Base-by-base conservation (phyloP, 2,113 vertebrate genomes). In the Thunnus maccoyii region DNA sequence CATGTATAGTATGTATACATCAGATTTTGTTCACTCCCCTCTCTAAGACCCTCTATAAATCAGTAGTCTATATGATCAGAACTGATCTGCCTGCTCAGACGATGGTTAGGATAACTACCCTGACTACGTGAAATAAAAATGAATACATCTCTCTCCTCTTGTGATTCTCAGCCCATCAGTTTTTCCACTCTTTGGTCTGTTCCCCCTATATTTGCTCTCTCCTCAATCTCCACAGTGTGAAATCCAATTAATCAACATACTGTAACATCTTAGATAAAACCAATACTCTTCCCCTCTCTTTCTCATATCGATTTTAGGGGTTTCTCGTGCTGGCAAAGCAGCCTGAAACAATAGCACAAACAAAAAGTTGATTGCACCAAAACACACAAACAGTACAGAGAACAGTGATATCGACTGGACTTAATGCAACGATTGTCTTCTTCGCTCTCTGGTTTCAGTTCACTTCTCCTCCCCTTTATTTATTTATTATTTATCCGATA, bases 201-300 rank as follows among this genome's bases (percentile, higher is more conserved):
- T 6, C 36, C 36, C 72, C 57, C 55, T 79, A 71, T 57, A 3
- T 76, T 82, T 74, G 73, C 67, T 84, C 60, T 70, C 74, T 78
- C 61, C 76, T 82, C 80, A 65, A 73, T 84, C 85, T 81, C 82
- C 32, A 76, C 63, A 55, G 77, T 78, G 85, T 80, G 81, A 88
- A 90, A 92, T 89, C 75, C 75, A 86, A 88, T 90, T 81, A 85
- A 89, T 89, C 83, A 89, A 77, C 79, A 78, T 77, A 82, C 82
- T 88, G 82, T 87, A 85, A 83, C 44, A 74, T 68, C 75, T 88
- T 36, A 76, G 86, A 88, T 82, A 76, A 89, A 91, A 85, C 82
- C 78, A 83, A 85, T 89, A 83, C 76, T 72, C 78, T 69, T 50
- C 81, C 63, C 60, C 72, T 76, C 74, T 76, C 71, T 71, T 73